Conservation (phyloP, 1,140 invertebrate species). For the Ceratitis capitata region DNA sequence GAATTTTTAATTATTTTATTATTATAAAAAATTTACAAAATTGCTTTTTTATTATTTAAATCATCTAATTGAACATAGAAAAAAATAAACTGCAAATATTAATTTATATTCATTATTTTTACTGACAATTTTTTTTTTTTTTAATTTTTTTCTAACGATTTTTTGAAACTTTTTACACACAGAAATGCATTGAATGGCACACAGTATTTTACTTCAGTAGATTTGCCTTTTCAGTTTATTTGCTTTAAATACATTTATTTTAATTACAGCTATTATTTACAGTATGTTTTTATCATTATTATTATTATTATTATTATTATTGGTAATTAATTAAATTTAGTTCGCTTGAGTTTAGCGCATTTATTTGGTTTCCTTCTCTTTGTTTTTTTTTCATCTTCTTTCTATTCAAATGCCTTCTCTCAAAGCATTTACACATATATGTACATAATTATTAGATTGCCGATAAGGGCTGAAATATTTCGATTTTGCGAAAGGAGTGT, state of each 20-base stretch:
- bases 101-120: neutral
- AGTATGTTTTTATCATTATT: neutral
- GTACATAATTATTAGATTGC: no score
- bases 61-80: neutral
- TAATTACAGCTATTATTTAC: slow-evolving; percentile 1
- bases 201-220: neutral
- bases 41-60: neutral
- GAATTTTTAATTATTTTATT: neutral
- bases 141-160: neutral
- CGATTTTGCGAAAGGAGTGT: no score
- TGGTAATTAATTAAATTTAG: slow-evolving; percentile 26
- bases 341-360: neutral
- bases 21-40: neutral
- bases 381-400: neutral
- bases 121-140: neutral
- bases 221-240: neutral
- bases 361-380: neutral
- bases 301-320: no score
- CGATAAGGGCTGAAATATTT: no score
- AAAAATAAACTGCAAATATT: neutral
- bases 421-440: slow-evolving; percentile 6
- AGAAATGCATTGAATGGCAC: neutral
- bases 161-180: neutral
- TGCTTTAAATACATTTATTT: neutral
- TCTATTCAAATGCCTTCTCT: neutral